Percentiles rank a stretch among this genome's conserved stretches.
These are phyloP conservation scores for Henicopernis longicauda DNA, from an alignment of 2,113 vertebrate species.

Conservation along the genomic window DNA sequence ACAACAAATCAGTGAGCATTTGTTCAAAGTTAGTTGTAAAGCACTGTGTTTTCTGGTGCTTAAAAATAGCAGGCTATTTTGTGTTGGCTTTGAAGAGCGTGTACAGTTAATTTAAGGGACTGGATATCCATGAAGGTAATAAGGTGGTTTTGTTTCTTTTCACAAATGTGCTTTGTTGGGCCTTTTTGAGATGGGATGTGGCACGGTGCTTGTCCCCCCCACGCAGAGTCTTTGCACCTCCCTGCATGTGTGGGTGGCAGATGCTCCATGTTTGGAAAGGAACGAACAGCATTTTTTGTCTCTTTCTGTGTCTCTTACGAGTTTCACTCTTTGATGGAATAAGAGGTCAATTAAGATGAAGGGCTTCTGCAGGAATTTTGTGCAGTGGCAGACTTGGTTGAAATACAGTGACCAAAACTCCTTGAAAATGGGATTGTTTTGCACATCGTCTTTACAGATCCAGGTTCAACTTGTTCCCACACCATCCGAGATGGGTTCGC, in stretches of 20 bases:
- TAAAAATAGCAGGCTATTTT: not conserved
- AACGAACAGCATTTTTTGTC: not conserved
- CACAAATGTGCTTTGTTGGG: not conserved
- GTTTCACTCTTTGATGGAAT: not conserved
- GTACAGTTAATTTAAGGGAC: not conserved
- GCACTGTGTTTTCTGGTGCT: not conserved
- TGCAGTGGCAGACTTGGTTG: not conserved
- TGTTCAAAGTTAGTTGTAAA: not conserved
- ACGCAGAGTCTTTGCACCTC: not conserved
- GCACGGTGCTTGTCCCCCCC: not conserved
- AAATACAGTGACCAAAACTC: not conserved
- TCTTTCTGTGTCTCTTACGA: not conserved
- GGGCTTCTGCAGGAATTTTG: not conserved
- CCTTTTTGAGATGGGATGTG: not conserved
- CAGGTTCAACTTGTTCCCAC: not conserved
- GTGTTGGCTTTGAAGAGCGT: not conserved
- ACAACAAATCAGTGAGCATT: not conserved
- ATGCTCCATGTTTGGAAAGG: not conserved
- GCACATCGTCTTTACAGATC: not conserved
- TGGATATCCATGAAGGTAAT: not conserved
- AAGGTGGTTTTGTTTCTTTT: not conserved
- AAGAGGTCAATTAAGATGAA: not conserved
- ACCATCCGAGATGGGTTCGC: accelerated
- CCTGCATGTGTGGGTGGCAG: not conserved
- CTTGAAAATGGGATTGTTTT: not conserved